A percentile compares a stretch with the other conserved stretches of the same genome.
phyloP scores from a whole-genome alignment of 2,113 vertebrate species.

The Osmerus mordax region DNA sequence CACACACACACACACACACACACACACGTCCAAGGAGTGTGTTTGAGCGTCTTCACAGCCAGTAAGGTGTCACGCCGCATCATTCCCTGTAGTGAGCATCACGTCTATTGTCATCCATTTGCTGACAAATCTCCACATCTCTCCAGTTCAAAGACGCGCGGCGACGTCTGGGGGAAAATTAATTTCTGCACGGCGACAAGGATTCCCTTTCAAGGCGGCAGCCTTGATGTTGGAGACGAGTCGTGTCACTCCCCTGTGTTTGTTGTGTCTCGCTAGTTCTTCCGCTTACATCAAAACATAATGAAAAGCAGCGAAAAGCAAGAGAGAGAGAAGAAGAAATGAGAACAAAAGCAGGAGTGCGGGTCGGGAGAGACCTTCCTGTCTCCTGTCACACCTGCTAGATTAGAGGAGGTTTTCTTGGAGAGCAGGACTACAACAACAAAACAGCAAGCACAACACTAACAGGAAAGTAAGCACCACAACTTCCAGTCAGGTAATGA shows the following conservation, averaged over 20 bases:
- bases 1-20: conserved; percentile 24
- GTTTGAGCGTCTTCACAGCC: background rate
- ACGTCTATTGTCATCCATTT: conserved; percentile 48
- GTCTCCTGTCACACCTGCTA: conserved; percentile 18
- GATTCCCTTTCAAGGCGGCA: conserved; percentile 54
- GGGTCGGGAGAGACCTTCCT: too few species aligned
- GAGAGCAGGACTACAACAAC: background rate
- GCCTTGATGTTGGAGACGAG: conserved; percentile 50
- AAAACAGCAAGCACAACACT: conserved; percentile 11
- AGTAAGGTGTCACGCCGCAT: background rate
- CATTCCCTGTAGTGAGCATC: background rate
- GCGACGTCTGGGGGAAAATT: conserved; percentile 28
- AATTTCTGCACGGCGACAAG: conserved; percentile 15
- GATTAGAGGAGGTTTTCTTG: conserved; percentile 4
- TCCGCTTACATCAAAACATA: conserved; percentile 54
- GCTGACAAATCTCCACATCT: conserved; percentile 53
- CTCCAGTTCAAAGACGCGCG: conserved; percentile 26
- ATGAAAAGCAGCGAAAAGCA: conserved; percentile 23
- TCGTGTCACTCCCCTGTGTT: conserved; percentile 12
- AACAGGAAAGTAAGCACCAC: conserved; percentile 10
- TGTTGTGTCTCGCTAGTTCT: conserved; percentile 33
- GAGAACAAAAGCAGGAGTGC: background rate
- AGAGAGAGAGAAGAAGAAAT: conserved; percentile 27
- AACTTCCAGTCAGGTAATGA: background rate
- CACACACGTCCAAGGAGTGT: conserved; percentile 17